Evolutionary conservation across 2,888 invertebrate species (phyloP), one percentile per base, ranked within the genome.

Genomic region (Macropis europaea): DNA sequence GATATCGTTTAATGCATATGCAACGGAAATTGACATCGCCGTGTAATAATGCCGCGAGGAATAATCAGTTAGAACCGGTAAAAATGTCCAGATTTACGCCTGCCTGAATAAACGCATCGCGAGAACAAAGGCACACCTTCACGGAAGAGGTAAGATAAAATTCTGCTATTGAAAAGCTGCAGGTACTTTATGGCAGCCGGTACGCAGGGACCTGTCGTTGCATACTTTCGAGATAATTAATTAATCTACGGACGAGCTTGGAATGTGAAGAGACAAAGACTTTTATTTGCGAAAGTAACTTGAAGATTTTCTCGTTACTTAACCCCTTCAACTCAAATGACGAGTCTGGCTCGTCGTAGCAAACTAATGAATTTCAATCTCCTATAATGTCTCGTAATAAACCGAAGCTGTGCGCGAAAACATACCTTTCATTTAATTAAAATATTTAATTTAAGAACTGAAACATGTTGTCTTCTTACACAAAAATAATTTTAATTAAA

Each of bases 281-380:
- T 64, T 61, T 56, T 59, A 69, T 80, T 81, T 73, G 66, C 77
- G 73, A 79, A 84, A 82, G 80, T 81, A 81, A 73, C 77, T 73
- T 48, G 56, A 62, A 50, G 45, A 56, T 64, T 63, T 48, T 38
- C 57, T 45, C 48, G 22, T 62, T 54, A 28, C 5, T 15, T n/a
- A n/a, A n/a, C n/a, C n/a, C n/a, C n/a, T n/a, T n/a, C n/a, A n/a
- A n/a, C n/a, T n/a, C n/a, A n/a, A n/a, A n/a, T n/a, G n/a, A n/a
- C n/a, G n/a, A n/a, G n/a, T n/a, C n/a, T n/a, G n/a, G n/a, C n/a
- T n/a, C n/a, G n/a, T n/a, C n/a, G n/a, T n/a, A n/a, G n/a, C n/a
- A n/a, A n/a, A n/a, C n/a, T n/a, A n/a, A n/a, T n/a, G n/a, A n/a
- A n/a, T n/a, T n/a, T n/a, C n/a, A n/a, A n/a, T n/a, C n/a, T n/a